A percentile compares a stretch with the other conserved stretches of the same genome.
phyloP scores from a whole-genome alignment of 2,888 invertebrate genomes.

The Halocaridina rubra region DNA sequence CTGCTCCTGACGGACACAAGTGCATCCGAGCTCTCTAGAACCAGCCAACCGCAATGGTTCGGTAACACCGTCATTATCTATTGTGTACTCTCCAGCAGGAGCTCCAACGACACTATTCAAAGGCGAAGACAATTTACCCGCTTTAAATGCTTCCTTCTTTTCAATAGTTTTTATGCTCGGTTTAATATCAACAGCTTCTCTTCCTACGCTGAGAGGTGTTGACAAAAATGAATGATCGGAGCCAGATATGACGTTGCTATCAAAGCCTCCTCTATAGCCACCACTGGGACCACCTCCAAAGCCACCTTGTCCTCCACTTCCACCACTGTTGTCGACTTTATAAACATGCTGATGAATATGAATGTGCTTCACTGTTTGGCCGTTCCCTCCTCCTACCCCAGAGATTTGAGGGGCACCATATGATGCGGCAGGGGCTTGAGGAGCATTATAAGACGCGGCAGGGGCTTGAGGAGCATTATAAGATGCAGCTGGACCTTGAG shows the following conservation, averaged over 20 bases:
- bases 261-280: neutral
- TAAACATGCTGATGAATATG: slow-evolving; percentile 40
- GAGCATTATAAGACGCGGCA: neutral
- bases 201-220: neutral
- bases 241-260: slow-evolving; percentile 16
- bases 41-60: neutral
- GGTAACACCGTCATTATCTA: neutral
- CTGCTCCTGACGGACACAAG: slow-evolving; percentile 28
- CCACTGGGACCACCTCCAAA: neutral
- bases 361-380: slow-evolving; percentile 21
- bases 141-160: neutral
- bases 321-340: neutral
- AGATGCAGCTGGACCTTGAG: neutral
- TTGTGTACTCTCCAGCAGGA: neutral
- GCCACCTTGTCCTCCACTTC: neutral
- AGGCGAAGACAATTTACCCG: neutral
- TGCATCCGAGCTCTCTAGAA: slow-evolving; percentile 14
- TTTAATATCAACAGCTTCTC: neutral
- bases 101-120: neutral
- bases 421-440: neutral
- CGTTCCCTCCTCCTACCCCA: neutral
- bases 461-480: neutral
- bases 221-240: slow-evolving; percentile 17
- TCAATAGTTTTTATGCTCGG: neutral
- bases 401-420: neutral